phyloP scores from a whole-genome alignment of 2,113 vertebrate genomes.

The Macquaria ambigua region DNA sequence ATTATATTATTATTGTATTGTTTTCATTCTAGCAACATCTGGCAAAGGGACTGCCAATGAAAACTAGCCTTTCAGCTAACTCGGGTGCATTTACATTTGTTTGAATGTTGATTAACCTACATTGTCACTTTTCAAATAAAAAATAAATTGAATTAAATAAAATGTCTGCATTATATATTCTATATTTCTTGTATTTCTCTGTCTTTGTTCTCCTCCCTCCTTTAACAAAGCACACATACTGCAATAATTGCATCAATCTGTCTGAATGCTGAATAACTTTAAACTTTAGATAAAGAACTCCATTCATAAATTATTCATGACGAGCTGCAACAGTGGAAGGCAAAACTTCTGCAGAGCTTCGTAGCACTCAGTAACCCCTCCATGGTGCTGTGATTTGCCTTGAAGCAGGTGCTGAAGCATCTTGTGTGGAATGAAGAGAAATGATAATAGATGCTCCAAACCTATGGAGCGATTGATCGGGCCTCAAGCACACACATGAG shows the following conservation, averaged over 20 bases:
- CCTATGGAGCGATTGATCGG: neutral
- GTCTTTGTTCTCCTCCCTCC: neutral
- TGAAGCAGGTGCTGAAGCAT: conserved; percentile 25
- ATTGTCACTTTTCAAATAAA: too few relatives aligned
- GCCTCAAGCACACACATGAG: conserved; percentile 8
- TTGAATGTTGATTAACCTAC: too few relatives aligned
- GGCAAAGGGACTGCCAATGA: too few relatives aligned
- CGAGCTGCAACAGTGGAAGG: neutral
- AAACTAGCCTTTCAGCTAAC: too few relatives aligned
- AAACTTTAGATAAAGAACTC: neutral
- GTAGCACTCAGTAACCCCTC: neutral
- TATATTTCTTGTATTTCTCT: neutral
- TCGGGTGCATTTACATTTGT: too few relatives aligned
- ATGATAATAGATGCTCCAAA: neutral
- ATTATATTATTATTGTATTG: too few relatives aligned
- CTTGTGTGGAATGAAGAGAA: neutral
- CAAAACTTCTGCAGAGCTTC: neutral
- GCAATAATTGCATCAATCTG: conserved; percentile 2
- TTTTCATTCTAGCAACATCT: too few relatives aligned
- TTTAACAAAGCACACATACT: neutral
- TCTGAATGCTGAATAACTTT: neutral
- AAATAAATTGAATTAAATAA: too few relatives aligned
- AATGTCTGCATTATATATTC: neutral
- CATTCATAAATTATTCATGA: neutral
- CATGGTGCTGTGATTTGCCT: neutral